These are phyloP conservation scores for Cygnus buccinator DNA, from an alignment of 2,113 vertebrate species.

Conservation along the genomic window DNA sequence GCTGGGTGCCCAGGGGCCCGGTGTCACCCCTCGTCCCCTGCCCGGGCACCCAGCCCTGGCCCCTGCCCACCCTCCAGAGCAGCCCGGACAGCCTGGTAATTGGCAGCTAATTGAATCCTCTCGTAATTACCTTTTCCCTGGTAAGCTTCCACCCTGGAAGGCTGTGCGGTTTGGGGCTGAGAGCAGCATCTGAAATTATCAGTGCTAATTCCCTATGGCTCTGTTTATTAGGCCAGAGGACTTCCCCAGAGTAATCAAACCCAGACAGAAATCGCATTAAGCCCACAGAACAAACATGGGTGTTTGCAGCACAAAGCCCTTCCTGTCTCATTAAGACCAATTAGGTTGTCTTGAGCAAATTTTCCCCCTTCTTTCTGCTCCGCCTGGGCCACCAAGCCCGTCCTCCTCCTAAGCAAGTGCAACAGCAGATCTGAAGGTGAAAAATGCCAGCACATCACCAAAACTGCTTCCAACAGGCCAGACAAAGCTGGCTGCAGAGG, in stretches of 20 bases:
- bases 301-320: constrained; percentile 61
- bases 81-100: background rate
- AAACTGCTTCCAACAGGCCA: background rate
- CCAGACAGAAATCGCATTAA: constrained; percentile 52
- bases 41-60: background rate
- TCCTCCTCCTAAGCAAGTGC: constrained; percentile 15
- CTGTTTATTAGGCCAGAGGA: constrained; percentile 56
- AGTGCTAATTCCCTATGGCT: constrained; percentile 47
- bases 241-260: constrained; percentile 67
- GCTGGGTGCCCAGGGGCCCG: rapidly evolving
- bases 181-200: constrained; percentile 47
- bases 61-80: background rate
- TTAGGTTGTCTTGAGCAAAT: constrained; percentile 62
- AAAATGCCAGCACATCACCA: background rate
- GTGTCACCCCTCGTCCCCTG: background rate
- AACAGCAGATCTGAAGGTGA: background rate
- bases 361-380: constrained; percentile 21
- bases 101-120: background rate
- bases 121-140: background rate
- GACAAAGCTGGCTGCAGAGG: background rate
- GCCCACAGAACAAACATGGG: constrained; percentile 52
- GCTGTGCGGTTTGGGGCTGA: background rate
- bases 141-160: background rate
- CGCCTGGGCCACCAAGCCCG: background rate
- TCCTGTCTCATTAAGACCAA: constrained; percentile 64